Base-by-base conservation (phyloP, 2,888 invertebrate genomes). In the Melanophora roralis region DNA sequence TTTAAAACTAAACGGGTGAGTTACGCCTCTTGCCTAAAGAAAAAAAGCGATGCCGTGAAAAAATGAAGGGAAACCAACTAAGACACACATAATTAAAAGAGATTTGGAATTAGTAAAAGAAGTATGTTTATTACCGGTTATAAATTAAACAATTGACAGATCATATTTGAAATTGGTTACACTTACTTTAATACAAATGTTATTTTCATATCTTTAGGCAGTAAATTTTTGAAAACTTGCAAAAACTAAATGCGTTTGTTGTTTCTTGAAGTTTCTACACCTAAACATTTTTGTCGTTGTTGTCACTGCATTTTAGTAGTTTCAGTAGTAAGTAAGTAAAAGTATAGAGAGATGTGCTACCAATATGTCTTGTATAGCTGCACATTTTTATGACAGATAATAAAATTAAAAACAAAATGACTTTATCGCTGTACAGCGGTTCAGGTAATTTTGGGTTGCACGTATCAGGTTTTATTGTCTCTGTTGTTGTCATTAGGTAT, bases 71-170 rank as follows among this genome's bases (percentile, higher is more conserved):
- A 74, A n/a, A n/a, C 36, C 53, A 27, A 6, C 27, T 3, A 27
- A 27, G 6, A n/a, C n/a, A n/a, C n/a, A n/a, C n/a, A n/a, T n/a
- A n/a, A n/a, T n/a, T n/a, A n/a, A n/a, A n/a, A n/a, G n/a, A n/a
- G n/a, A 57, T 21, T 23, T 71, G 16, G 45, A 32, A 36, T 19
- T 38, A 60, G 59, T 67, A 43, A 55, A 62, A 27, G 32, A 80
- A 47, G 32, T 60, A 8, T 34, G 38, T 80, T 80, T 76, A 80
- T 73, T 68, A 53, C 32, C 8, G 19, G 76, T 43, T 47, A 68
- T 80, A 80, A 80, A 80, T 47, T 43, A 19, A 64, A 80, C 79
- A 76, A 80, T 76, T 71, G 72, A 19, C 72, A 68, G 57, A 62
- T 57, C 38, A 75, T 75, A 71, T 43, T 49, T 64, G n/a, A 76